Evolutionary conservation across 1,140 invertebrate species (phyloP).

Genomic region (Nymphalis io): DNA sequence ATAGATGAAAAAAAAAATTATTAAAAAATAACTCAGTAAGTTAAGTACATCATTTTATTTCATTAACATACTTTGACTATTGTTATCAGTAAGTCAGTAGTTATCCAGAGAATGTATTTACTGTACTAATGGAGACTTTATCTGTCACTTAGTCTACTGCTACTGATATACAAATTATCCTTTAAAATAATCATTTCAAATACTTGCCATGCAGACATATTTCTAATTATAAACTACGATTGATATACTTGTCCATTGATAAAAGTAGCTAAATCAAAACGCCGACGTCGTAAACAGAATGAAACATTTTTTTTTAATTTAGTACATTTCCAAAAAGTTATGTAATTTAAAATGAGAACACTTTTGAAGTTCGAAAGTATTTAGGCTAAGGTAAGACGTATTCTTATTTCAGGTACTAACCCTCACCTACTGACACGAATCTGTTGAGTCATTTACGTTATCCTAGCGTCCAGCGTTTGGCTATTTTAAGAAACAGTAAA

Average conservation of each 20-base stretch:
- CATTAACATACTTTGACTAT: not conserved
- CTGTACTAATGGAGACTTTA: conserved; percentile 15
- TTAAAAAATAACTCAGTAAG: not conserved
- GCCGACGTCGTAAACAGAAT: not conserved
- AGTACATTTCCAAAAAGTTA: conserved; percentile 11
- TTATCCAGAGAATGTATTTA: conserved; percentile 11
- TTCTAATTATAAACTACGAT: not conserved
- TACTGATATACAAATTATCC: conserved; percentile 27
- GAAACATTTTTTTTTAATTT: not conserved
- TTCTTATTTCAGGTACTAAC: conserved; percentile 68
- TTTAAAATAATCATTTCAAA: conserved; percentile 12
- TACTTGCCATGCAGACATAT: not conserved
- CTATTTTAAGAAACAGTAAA: conserved; percentile 70
- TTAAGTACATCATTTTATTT: not conserved
- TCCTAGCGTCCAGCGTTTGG: conserved; percentile 47
- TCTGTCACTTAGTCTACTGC: conserved; percentile 12
- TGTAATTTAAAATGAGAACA: conserved; percentile 28
- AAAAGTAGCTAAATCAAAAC: too few species aligned
- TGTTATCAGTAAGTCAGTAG: not conserved
- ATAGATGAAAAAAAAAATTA: too few species aligned
- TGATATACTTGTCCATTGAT: too few species aligned
- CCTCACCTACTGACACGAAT: conserved; percentile 76
- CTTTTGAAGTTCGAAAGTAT: conserved; percentile 40
- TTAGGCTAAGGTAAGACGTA: conserved; percentile 71
- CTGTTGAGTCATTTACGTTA: conserved; percentile 56